phyloP scores from a whole-genome alignment of 2,888 invertebrate species.

The Habroteleia sp. region DNA sequence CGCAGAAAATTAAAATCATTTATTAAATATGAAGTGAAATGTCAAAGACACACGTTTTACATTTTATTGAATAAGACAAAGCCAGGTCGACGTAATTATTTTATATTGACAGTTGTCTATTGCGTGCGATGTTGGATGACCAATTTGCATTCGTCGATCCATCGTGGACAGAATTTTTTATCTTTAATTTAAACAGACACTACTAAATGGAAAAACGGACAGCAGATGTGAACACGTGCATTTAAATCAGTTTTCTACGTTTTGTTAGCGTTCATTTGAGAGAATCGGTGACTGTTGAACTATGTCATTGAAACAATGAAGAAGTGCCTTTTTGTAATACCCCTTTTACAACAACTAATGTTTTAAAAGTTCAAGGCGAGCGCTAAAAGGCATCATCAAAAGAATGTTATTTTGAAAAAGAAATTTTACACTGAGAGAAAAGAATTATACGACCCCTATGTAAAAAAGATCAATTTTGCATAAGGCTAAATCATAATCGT shows the following conservation, averaged over 20 bases:
- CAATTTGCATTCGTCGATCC: slow-evolving; percentile 46
- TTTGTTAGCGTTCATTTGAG: slow-evolving; percentile 16
- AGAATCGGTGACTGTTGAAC: slow-evolving; percentile 6
- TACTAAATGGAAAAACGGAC: slow-evolving; percentile 33
- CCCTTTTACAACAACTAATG: slow-evolving; percentile 8
- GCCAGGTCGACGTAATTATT: slow-evolving; percentile 25
- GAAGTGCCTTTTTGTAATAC: slow-evolving; percentile 9
- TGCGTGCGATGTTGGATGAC: slow-evolving; percentile 9
- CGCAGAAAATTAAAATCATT: slow-evolving; percentile 8
- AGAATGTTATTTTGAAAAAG: no score
- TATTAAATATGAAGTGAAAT: slow-evolving; percentile 4
- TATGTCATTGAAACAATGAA: slow-evolving; percentile 15
- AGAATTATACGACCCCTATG: no score
- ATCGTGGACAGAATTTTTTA: slow-evolving; percentile 40
- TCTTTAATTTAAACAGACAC: slow-evolving; percentile 35
- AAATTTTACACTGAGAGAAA: no score
- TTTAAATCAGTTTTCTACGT: slow-evolving; percentile 42
- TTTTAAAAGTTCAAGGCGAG: neutral
- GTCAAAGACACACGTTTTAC: slow-evolving; percentile 21
- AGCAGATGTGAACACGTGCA: slow-evolving; percentile 46
- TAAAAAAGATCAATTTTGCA: no score
- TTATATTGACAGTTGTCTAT: slow-evolving; percentile 30
- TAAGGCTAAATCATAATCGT: no score
- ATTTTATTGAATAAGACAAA: slow-evolving; percentile 33
- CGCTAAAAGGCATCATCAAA: no score